Evolutionary conservation across 2,113 vertebrate genomes (phyloP), one percentile per base, ranked within the genome.

Genomic region (Chaetodon trifascialis): DNA sequence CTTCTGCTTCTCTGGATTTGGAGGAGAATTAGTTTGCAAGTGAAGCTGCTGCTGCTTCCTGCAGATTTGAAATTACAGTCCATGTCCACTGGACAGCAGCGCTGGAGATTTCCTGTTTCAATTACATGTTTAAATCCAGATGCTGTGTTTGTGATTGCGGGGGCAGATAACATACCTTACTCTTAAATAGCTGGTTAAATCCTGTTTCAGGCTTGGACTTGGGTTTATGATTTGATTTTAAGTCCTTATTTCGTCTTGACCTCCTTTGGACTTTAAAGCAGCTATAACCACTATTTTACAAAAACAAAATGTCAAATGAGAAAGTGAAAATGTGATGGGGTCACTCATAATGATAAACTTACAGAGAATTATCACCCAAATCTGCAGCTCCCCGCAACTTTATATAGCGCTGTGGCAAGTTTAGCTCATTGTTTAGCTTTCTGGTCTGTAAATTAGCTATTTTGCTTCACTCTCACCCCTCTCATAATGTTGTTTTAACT

Each of bases 371-470:
- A 5, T 25, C 16, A 38, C 34, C 17, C 16, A 19, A 19, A 60
- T 16, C 30, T 59, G 3, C 14, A 5, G 10, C 5, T 25, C 23
- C 1, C 54, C 2, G 5, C 2, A 4, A 12, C 12, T 52, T 52
- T 21, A 52, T 3, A 7, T 2, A 23, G 14, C 14, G 8, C n/a
- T 34, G 5, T 30, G 0, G 56, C 2, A 4, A 9, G 30, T 36
- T 60, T 10, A 36, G 16, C 2, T 60, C 3, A 19, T 38, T 36
- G 58, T 60, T 15, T 58, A 30, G 55, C 11, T 30, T 14, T 16
- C 56, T 15, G 2, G 1, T 15, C 9, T 0, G 9, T 10, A 21
- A 19, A 4, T n/a, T 1, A 5, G 30, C 17, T 2, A 4, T 40
- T 38, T 5, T 62, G 30, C 4, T 60, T 36, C 34, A 2, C 58